Conservation (phyloP, 2,113 vertebrate species). For the Eurypyga helias region DNA sequence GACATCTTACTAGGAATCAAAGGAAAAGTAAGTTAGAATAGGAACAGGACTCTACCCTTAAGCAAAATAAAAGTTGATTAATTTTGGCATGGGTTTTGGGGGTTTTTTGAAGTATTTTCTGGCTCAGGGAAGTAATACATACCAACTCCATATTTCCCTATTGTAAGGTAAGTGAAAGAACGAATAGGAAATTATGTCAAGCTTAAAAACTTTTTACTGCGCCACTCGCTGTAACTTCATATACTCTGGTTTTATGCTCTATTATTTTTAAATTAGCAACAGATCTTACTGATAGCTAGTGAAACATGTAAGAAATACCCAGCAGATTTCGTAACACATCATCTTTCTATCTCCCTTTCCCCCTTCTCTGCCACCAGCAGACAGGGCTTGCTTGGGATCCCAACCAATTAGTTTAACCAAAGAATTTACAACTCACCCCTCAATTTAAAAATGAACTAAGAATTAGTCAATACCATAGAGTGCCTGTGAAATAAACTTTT, state of each 20-base stretch:
- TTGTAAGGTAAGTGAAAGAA: neutral
- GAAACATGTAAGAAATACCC: neutral
- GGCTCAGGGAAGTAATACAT: neutral
- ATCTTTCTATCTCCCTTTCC: neutral
- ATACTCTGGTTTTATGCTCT: neutral
- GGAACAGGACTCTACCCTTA: neutral
- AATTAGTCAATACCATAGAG: neutral
- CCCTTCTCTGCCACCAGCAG: neutral
- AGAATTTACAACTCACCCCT: neutral
- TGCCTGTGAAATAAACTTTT: too few relatives aligned
- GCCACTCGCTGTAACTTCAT: neutral
- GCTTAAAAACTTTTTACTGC: neutral
- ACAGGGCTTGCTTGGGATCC: neutral
- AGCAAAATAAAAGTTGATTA: neutral
- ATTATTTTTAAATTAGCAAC: constrained; percentile 40
- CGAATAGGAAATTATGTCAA: constrained; percentile 33
- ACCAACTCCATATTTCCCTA: neutral
- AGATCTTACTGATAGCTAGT: neutral
- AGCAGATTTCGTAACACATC: neutral
- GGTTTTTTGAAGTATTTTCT: neutral
- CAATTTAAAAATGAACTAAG: neutral
- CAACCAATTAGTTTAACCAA: neutral
- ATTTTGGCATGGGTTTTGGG: neutral
- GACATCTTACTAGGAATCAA: neutral
- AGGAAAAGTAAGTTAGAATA: neutral